Percentiles rank a stretch among this genome's conserved stretches.
Conservation (phyloP, 2,113 vertebrate genomes). For the Machaerirhynchus nigripectus region DNA sequence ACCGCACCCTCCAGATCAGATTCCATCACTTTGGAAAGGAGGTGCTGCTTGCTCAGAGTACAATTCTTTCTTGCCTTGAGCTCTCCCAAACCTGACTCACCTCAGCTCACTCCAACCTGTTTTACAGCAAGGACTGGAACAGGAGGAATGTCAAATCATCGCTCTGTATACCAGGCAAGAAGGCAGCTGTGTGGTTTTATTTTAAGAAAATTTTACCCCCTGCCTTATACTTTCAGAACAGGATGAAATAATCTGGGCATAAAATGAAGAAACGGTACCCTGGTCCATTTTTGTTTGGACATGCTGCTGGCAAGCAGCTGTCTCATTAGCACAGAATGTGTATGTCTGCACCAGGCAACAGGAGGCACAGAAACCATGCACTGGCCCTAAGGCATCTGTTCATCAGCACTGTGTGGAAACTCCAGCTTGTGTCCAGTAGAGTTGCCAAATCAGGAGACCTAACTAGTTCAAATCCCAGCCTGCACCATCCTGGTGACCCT, state of each 20-base stretch:
- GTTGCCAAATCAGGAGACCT: neutral
- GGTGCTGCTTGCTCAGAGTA: neutral
- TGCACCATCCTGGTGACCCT: neutral
- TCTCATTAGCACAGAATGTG: neutral
- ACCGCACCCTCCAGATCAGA: neutral
- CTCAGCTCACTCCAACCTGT: neutral
- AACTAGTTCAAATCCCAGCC: neutral
- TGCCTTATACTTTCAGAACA: neutral
- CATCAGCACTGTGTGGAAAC: neutral
- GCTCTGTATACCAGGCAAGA: neutral
- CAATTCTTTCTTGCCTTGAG: neutral
- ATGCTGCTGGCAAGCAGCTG: neutral
- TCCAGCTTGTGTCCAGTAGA: neutral
- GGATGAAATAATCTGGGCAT: neutral
- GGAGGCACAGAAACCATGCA: neutral
- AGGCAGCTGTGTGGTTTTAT: neutral
- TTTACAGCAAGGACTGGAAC: neutral
- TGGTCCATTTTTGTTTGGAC: neutral
- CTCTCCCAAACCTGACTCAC: neutral
- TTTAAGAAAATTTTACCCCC: neutral
- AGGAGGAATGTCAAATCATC: neutral
- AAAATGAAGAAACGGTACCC: neutral
- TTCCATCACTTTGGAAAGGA: neutral
- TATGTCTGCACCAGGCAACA: neutral
- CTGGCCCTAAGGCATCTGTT: neutral